Percentiles rank a stretch among this genome's conserved stretches.
Conservation (phyloP, 2,888 invertebrate genomes). For the Hipparchia sbordonii region DNA sequence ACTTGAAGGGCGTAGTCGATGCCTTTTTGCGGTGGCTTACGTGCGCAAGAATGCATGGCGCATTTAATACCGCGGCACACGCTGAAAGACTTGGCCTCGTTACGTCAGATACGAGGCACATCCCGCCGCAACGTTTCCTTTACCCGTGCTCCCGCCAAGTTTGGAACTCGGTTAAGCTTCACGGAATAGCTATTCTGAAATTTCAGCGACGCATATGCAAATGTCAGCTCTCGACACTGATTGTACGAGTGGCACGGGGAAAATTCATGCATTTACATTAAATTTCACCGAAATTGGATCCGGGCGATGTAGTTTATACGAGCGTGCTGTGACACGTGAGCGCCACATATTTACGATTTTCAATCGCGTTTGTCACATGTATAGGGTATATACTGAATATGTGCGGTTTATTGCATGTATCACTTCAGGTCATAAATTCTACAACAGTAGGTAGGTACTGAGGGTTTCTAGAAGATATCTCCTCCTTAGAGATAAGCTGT, state of each 20-base stretch:
- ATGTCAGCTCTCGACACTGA: slow-evolving; percentile 82
- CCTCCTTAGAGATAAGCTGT: too few species aligned
- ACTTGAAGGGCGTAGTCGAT: slow-evolving; percentile 52
- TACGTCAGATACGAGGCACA: slow-evolving; percentile 63
- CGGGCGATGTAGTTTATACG: slow-evolving; percentile 70
- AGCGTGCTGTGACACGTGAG: slow-evolving; percentile 67
- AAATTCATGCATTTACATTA: slow-evolving; percentile 82
- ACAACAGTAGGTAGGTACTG: too few species aligned
- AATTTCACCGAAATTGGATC: slow-evolving; percentile 79
- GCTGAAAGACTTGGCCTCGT: slow-evolving; percentile 51
- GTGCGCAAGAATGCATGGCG: slow-evolving; percentile 49
- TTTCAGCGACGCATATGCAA: slow-evolving; percentile 81
- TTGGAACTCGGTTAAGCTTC: slow-evolving; percentile 78
- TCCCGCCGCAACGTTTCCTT: slow-evolving; percentile 64
- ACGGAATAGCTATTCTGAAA: slow-evolving; percentile 77
- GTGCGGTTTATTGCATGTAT: slow-evolving; percentile 1
- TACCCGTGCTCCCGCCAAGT: slow-evolving; percentile 67
- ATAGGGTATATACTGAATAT: slow-evolving; percentile 29
- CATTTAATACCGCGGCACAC: slow-evolving; percentile 55
- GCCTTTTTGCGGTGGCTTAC: slow-evolving; percentile 51
- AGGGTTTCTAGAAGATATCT: too few species aligned
- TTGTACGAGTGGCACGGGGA: slow-evolving; percentile 79
- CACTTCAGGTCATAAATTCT: neutral
- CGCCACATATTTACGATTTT: slow-evolving; percentile 74
- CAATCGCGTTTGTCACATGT: slow-evolving; percentile 66